A percentile compares a stretch with the other conserved stretches of the same genome.
These are phyloP conservation scores for Ctenomys sociabilis DNA, from an alignment of 2,113 vertebrate genomes.

Conservation along the genomic window DNA sequence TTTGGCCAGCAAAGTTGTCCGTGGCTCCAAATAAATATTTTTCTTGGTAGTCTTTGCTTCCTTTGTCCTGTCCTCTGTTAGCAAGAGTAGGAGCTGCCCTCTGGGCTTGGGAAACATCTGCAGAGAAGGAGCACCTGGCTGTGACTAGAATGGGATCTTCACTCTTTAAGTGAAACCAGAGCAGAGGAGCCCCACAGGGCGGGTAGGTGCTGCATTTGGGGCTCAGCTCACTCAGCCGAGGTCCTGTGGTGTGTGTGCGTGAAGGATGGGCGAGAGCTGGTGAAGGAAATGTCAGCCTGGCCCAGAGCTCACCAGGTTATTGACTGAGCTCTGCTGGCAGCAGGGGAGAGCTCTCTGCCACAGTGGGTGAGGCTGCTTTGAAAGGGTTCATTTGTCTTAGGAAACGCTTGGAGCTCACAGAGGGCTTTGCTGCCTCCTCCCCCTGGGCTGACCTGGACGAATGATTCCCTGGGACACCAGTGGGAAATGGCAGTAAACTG, in stretches of 20 bases:
- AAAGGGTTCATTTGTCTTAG: slow-evolving; percentile 8
- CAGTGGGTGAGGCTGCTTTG: not conserved
- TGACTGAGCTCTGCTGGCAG: not conserved
- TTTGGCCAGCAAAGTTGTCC: not conserved
- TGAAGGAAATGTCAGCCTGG: not conserved
- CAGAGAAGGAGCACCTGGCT: not conserved
- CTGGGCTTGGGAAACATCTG: not conserved
- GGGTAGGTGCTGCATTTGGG: not conserved
- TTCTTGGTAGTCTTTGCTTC: not conserved
- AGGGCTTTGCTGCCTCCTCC: not conserved
- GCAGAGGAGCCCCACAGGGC: not conserved
- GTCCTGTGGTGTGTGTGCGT: not conserved
- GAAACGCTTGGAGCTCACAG: not conserved
- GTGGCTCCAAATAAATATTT: not conserved
- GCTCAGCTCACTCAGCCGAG: not conserved
- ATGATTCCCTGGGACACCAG: not conserved
- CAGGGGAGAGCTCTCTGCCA: not conserved
- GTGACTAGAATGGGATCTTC: not conserved
- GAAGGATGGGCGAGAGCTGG: not conserved
- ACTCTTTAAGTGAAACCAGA: not conserved
- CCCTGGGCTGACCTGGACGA: not conserved
- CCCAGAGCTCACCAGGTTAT: not conserved
- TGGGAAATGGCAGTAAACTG: not conserved
- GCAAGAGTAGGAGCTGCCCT: not conserved
- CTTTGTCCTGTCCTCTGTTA: not conserved